phyloP scores from a whole-genome alignment of 2,888 invertebrate species.

The Brachyptera risi region DNA sequence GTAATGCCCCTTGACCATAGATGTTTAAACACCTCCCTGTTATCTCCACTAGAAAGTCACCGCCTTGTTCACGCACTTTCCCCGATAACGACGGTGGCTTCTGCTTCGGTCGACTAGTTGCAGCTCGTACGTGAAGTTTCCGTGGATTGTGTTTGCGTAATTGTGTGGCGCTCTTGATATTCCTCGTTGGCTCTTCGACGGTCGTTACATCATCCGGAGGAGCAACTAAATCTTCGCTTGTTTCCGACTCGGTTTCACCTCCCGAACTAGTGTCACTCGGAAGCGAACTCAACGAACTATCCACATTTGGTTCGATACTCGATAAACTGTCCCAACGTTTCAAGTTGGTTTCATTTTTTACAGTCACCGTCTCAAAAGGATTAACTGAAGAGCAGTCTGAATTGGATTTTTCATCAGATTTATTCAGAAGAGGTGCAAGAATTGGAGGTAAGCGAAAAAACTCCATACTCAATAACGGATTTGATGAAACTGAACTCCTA shows the following conservation, averaged over 20 bases:
- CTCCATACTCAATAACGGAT: slow-evolving; percentile 47
- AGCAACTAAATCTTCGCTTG: slow-evolving; percentile 25
- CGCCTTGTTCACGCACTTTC: slow-evolving; percentile 73
- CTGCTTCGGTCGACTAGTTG: slow-evolving; percentile 59
- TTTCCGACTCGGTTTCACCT: slow-evolving; percentile 20
- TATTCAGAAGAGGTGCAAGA: slow-evolving; percentile 55
- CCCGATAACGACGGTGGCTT: slow-evolving; percentile 50
- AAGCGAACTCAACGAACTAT: slow-evolving; percentile 54
- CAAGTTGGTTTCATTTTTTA: slow-evolving; percentile 37
- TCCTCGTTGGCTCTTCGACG: slow-evolving; percentile 14
- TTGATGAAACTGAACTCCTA: slow-evolving; percentile 49
- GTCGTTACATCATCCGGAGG: slow-evolving; percentile 10
- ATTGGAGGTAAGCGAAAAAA: slow-evolving; percentile 65
- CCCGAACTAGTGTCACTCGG: slow-evolving; percentile 34
- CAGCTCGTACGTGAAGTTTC: slow-evolving; percentile 46
- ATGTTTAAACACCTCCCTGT: slow-evolving; percentile 77
- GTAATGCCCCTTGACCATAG: slow-evolving; percentile 82
- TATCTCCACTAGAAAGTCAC: slow-evolving; percentile 87
- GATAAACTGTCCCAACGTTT: slow-evolving; percentile 61
- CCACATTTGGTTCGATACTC: slow-evolving; percentile 65
- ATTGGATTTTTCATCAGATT: slow-evolving; percentile 40
- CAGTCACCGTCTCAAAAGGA: slow-evolving; percentile 12
- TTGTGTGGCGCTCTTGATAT: slow-evolving; percentile 23
- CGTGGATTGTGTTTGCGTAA: slow-evolving; percentile 24
- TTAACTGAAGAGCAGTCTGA: slow-evolving; percentile 8